Conservation (phyloP, 2,797 vertebrate species). For the Leptoclinus maculatus region DNA sequence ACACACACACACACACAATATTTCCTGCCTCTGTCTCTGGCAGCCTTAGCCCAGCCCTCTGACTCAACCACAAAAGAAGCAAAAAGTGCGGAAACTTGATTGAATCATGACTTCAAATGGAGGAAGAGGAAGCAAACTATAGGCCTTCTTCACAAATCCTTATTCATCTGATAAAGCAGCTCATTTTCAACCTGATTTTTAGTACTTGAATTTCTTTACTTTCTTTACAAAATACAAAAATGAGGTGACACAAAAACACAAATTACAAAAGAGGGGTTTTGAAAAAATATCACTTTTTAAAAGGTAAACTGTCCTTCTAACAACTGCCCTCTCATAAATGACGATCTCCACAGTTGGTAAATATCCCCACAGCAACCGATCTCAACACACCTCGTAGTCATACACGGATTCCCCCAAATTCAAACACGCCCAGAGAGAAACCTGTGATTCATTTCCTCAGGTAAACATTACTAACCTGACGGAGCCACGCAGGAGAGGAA, state of each 20-base stretch:
- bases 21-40: conserved; percentile 71
- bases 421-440: conserved; percentile 22
- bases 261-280: background rate
- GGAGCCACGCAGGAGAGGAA: background rate
- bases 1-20: conserved; percentile 20
- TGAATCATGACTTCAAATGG: conserved; percentile 13
- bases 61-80: conserved; percentile 35
- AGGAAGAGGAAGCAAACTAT: background rate
- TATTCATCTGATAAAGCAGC: background rate
- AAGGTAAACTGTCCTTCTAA: background rate
- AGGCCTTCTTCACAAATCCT: fast-evolving
- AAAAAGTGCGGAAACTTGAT: conserved; percentile 26
- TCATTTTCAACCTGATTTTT: background rate
- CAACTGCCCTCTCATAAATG: too few relatives aligned
- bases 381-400: conserved; percentile 32
- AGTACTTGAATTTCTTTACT: background rate
- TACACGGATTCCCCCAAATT: background rate
- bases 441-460: conserved; percentile 22
- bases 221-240: background rate
- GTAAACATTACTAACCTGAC: background rate
- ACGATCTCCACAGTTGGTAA: background rate
- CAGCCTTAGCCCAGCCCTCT: conserved; percentile 61
- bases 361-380: conserved; percentile 32
- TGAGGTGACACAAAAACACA: fast-evolving
- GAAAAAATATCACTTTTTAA: background rate